Evolutionary conservation across 2,113 vertebrate genomes (phyloP).

Genomic region (Leptodactylus fuscus): DNA sequence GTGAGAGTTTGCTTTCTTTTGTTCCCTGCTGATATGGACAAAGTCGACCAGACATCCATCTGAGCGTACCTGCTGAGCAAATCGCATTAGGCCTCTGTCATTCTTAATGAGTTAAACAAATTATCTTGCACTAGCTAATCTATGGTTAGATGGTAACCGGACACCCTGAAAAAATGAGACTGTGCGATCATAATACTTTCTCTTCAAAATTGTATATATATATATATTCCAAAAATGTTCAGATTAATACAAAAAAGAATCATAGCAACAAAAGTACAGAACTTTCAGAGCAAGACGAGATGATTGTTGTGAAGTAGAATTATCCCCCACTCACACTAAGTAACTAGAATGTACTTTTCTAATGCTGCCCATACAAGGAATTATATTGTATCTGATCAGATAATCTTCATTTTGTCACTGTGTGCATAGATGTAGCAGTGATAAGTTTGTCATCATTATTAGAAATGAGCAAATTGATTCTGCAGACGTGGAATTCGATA

Average conservation of each 20-base stretch:
- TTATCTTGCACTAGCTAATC: constrained; percentile 37
- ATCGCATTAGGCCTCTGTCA: constrained; percentile 45
- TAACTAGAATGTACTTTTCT: too few relatives aligned
- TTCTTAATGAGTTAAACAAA: constrained; percentile 45
- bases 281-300: not conserved
- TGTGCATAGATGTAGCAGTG: too few relatives aligned
- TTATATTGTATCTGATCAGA: too few relatives aligned
- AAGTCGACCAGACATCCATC: constrained; percentile 34
- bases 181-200: not conserved
- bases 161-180: not conserved
- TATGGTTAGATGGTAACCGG: constrained; percentile 23
- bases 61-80: constrained; percentile 36
- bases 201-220: not conserved
- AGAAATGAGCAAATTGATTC: too few relatives aligned
- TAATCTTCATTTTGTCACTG: too few relatives aligned
- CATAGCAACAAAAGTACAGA: not conserved
- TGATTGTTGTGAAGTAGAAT: not conserved
- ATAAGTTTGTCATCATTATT: too few relatives aligned
- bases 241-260: not conserved
- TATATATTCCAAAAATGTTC: not conserved
- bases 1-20: constrained; percentile 22
- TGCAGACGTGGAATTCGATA: too few relatives aligned
- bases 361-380: too few relatives aligned
- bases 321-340: not conserved
- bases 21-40: constrained; percentile 32